phyloP scores from a whole-genome alignment of 2,888 invertebrate species.

The Ormia ochracea region DNA sequence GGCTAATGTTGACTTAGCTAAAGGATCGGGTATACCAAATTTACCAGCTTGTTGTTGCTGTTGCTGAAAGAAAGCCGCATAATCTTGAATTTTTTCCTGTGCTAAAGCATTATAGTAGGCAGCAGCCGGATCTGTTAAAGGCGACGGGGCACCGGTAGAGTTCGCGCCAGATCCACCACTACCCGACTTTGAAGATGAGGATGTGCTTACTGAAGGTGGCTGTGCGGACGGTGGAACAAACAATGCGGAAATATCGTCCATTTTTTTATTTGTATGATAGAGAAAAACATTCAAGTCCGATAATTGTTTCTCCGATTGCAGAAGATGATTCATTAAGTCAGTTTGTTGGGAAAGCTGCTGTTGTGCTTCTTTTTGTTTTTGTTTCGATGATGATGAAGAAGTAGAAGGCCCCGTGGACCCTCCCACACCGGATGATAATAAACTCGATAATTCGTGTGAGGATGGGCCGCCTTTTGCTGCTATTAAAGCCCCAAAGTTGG shows the following conservation, averaged over 20 bases:
- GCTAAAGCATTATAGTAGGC: conserved; percentile 75
- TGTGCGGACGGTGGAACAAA: conserved; percentile 73
- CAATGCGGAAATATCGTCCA: conserved; percentile 73
- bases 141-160: conserved; percentile 66
- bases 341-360: conserved; percentile 67
- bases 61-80: conserved; percentile 77
- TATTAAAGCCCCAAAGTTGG: conserved; percentile 70
- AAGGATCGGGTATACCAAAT: conserved; percentile 82
- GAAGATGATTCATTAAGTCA: conserved; percentile 74
- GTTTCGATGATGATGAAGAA: conserved; percentile 69
- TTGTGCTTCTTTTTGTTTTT: conserved; percentile 62
- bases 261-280: conserved; percentile 75
- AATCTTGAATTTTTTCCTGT: conserved; percentile 78
- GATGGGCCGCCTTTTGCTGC: conserved; percentile 68
- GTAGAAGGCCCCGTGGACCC: conserved; percentile 55
- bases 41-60: conserved; percentile 76
- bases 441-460: conserved; percentile 72
- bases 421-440: conserved; percentile 70
- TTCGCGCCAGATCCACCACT: conserved; percentile 63
- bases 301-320: conserved; percentile 75
- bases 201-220: conserved; percentile 61
- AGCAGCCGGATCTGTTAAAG: conserved; percentile 70
- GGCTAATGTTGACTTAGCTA: conserved; percentile 85
- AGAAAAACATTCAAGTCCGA: conserved; percentile 72
- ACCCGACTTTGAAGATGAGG: conserved; percentile 63